Evolutionary conservation across 1,140 invertebrate genomes (phyloP).

Genomic region (Zaprionus camerounensis): DNA sequence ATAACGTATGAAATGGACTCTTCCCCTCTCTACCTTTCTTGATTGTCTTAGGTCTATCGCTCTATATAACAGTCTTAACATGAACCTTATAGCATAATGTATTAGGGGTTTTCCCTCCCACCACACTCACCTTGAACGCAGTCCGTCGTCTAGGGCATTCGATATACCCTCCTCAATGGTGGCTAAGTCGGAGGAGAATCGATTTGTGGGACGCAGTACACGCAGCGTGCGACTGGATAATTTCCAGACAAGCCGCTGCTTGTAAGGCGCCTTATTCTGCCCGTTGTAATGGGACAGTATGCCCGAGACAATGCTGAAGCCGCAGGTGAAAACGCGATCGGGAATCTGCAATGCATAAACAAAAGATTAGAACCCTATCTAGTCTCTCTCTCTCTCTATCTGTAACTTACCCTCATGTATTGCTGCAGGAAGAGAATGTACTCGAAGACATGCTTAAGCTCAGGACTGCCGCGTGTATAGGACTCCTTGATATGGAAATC

Average conservation of each 20-base stretch:
- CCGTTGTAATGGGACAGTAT: conserved; percentile 89
- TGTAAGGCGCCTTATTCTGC: conserved; percentile 88
- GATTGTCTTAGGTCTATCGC: neutral
- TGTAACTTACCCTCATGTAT: conserved; percentile 69
- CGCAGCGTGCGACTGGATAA: conserved; percentile 88
- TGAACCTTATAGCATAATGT: neutral
- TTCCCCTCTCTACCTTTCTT: neutral
- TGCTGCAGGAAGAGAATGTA: conserved; percentile 83
- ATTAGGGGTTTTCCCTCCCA: too few relatives aligned
- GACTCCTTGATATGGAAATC: conserved; percentile 85
- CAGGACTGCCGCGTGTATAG: conserved; percentile 79
- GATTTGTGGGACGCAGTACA: conserved; percentile 90
- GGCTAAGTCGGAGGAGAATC: conserved; percentile 89
- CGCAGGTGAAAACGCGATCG: conserved; percentile 87
- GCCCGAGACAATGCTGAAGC: conserved; percentile 86
- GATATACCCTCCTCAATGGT: conserved; percentile 88
- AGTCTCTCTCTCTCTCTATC: too few relatives aligned
- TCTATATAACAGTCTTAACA: neutral
- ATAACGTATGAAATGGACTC: conserved; percentile 6
- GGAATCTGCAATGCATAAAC: conserved; percentile 86
- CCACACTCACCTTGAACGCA: conserved; percentile 75
- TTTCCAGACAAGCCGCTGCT: conserved; percentile 90
- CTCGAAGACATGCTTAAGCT: conserved; percentile 81
- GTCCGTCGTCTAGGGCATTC: conserved; percentile 79
- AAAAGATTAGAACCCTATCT: neutral